Base-by-base conservation (phyloP, 2,113 vertebrate species). In the Anas platyrhynchos region DNA sequence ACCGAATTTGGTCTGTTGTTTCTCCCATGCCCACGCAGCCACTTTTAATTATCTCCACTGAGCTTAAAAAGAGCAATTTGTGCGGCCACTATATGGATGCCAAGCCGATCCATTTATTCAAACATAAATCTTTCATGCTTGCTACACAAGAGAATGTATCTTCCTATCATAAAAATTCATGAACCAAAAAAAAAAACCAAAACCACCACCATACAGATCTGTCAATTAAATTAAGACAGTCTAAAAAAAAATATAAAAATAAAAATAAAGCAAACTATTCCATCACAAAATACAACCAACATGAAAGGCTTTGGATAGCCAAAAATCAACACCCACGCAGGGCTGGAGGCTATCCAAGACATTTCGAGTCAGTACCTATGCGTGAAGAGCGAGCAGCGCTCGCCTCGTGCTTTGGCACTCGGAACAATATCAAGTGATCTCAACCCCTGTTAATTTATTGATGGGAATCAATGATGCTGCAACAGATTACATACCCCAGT, bases 321-420 rank as follows among this genome's bases (percentile, higher is more conserved):
- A 50, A 79, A 41, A 41, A 55, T 8, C 73, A 73, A 13, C 43
- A 34, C 21, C 23, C 46, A 26, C 1, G 7, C 59, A 58, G 20
- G 55, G 54, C 23, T 63, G 83, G 76, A 68, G 54, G n/a, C 11
- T 46, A 31, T 26, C n/a, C 2, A n/a, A 54, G 78, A 22, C 3
- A 4, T 36, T 73, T 7, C 5, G 63, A 76, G 75, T 2, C 0
- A 6, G 61, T 1, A 14, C 11, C 48, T 59, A 36, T 0, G 1
- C 0, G 2, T 10, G 62, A 52, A n/a, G 36, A 71, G 44, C 1
- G 25, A 63, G 73, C 27, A 21, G 72, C 13, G 0, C 2, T 16
- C 3, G 5, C 36, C 46, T 79, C 38, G 36, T 15, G 29, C 46
- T 4, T 9, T 27, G 73, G 61, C 46, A 34, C 13, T 4, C 0